phyloP scores from a whole-genome alignment of 2,797 vertebrate genomes.

The Periparus ater region DNA sequence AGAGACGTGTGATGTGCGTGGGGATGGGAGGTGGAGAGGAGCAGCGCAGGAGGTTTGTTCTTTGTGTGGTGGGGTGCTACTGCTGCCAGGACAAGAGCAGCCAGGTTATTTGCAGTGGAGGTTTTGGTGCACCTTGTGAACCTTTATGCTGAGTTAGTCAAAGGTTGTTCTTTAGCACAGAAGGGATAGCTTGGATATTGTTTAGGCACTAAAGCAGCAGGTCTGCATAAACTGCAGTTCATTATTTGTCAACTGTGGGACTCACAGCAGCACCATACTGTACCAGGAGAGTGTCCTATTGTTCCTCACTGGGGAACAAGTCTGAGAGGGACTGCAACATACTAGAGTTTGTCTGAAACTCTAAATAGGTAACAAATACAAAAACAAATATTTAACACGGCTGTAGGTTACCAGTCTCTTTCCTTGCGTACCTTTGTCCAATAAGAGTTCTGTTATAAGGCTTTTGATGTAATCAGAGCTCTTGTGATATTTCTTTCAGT shows the following conservation, averaged over 20 bases:
- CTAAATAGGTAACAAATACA: neutral
- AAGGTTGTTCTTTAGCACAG: neutral
- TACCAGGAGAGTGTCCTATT: constrained; percentile 7
- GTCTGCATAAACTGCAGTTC: neutral
- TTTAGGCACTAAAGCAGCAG: neutral
- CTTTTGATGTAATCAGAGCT: neutral
- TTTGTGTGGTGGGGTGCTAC: rapidly evolving
- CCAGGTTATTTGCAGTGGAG: neutral
- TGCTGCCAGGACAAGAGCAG: neutral
- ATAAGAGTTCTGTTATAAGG: neutral
- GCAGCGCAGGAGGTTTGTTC: neutral
- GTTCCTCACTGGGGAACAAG: neutral
- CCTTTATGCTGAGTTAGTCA: neutral
- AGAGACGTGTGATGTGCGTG: rapidly evolving
- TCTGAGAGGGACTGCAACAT: neutral
- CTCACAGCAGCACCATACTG: neutral
- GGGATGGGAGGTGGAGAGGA: rapidly evolving
- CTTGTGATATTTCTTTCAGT: neutral
- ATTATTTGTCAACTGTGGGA: neutral
- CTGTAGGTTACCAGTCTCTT: neutral
- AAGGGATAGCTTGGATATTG: neutral
- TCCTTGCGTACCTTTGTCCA: neutral
- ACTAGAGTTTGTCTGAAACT: neutral
- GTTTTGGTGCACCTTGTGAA: neutral
- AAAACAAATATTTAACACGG: neutral